Evolutionary conservation across 2,888 invertebrate species (phyloP).

Genomic region (Eristalis tenax): DNA sequence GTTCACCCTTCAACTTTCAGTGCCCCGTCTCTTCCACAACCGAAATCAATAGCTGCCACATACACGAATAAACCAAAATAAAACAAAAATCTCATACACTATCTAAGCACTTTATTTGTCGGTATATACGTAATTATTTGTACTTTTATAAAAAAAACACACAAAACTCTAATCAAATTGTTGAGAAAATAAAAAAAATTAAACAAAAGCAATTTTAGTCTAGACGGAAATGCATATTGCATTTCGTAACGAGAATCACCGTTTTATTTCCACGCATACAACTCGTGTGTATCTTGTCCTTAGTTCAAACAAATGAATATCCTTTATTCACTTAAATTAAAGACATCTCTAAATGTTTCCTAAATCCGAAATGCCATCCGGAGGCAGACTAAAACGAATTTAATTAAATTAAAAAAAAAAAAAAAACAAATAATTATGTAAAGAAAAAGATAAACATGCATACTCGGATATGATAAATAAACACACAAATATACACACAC

Average conservation of each 20-base stretch:
- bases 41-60: constrained; percentile 40
- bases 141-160: constrained; percentile 67
- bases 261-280: neutral
- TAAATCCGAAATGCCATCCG: constrained; percentile 69
- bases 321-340: neutral
- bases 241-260: constrained; percentile 42
- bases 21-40: neutral
- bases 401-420: constrained; percentile 61
- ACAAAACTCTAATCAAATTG: constrained; percentile 7
- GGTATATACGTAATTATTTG: constrained; percentile 71
- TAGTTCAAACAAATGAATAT: neutral
- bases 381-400: constrained; percentile 71
- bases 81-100: constrained; percentile 32
- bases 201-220: neutral
- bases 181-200: neutral
- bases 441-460: neutral
- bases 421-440: constrained; percentile 7
- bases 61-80: neutral
- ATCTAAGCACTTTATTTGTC: constrained; percentile 66
- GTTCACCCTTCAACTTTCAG: too few relatives aligned
- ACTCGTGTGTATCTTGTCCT: neutral
- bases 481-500: constrained; percentile 14
- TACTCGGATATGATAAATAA: neutral
- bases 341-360: constrained; percentile 59
- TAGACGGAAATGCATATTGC: constrained; percentile 63